Conservation (phyloP, 2,113 vertebrate species). For the Cranoglanis bouderius region DNA sequence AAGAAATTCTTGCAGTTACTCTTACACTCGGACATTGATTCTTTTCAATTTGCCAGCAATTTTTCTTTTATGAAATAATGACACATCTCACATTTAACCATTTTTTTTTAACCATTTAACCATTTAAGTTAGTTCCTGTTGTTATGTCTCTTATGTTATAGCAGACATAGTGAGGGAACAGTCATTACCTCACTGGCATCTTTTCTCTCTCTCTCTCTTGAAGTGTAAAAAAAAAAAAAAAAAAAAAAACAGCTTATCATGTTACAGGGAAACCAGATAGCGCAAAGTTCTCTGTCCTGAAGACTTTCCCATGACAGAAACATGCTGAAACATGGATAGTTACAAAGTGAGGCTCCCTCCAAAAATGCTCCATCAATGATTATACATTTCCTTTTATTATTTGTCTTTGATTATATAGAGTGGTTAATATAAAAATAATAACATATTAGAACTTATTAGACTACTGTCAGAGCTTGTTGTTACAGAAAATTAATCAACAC, state of each 20-base stretch:
- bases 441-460: neutral
- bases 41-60: neutral
- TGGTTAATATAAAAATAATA: neutral
- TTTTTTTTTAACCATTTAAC: too few species aligned
- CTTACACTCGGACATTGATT: neutral
- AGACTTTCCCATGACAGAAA: neutral
- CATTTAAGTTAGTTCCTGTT: neutral
- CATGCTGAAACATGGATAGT: neutral
- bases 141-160: neutral
- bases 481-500: neutral
- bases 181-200: neutral
- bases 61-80: neutral
- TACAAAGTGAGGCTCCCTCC: neutral
- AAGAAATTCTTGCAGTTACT: neutral
- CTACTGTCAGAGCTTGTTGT: neutral
- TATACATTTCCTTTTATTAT: neutral
- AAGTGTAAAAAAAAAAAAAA: neutral
- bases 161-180: neutral
- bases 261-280: neutral
- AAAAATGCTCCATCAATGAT: neutral
- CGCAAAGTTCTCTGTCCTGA: neutral
- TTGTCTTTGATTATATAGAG: neutral
- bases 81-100: neutral
- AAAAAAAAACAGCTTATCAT: neutral
- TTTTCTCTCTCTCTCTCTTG: neutral